Conservation (phyloP, 2,797 vertebrate species). For the Coregonus suidteri region DNA sequence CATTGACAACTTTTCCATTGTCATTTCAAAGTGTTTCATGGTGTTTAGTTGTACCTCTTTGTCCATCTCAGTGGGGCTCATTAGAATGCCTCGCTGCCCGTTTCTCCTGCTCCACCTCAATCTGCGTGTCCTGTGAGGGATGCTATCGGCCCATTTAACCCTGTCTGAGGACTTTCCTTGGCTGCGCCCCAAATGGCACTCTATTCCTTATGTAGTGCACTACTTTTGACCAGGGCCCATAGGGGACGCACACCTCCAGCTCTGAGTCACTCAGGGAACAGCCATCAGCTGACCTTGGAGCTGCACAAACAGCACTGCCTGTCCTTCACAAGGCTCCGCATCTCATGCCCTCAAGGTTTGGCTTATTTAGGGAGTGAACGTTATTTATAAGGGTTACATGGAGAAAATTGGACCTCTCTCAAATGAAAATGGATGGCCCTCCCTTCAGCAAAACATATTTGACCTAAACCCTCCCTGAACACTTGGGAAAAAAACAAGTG, state of each 20-base stretch:
- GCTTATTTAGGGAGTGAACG: slow-evolving; percentile 36
- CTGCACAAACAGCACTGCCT: slow-evolving; percentile 57
- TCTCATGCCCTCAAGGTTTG: slow-evolving; percentile 59
- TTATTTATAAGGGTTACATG: too few species aligned
- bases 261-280: slow-evolving; percentile 32
- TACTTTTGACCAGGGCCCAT: slow-evolving; percentile 1
- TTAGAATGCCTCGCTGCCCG: slow-evolving; percentile 44
- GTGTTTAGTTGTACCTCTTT: slow-evolving; percentile 18
- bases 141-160: slow-evolving; percentile 36
- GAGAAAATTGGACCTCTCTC: too few species aligned
- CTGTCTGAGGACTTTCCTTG: slow-evolving; percentile 39
- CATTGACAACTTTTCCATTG: background rate
- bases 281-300: slow-evolving; percentile 64
- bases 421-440: too few species aligned
- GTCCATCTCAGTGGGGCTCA: slow-evolving; percentile 47
- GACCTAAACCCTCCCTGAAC: too few species aligned
- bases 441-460: too few species aligned
- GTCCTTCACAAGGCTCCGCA: slow-evolving; percentile 52
- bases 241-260: background rate
- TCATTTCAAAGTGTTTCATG: slow-evolving; percentile 6
- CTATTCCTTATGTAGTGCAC: background rate
- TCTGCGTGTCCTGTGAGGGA: slow-evolving; percentile 29
- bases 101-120: slow-evolving; percentile 18
- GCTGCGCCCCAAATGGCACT: background rate
- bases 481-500: too few species aligned